Evolutionary conservation across 1,140 invertebrate species (phyloP).

Genomic region (Bombus superbus): DNA sequence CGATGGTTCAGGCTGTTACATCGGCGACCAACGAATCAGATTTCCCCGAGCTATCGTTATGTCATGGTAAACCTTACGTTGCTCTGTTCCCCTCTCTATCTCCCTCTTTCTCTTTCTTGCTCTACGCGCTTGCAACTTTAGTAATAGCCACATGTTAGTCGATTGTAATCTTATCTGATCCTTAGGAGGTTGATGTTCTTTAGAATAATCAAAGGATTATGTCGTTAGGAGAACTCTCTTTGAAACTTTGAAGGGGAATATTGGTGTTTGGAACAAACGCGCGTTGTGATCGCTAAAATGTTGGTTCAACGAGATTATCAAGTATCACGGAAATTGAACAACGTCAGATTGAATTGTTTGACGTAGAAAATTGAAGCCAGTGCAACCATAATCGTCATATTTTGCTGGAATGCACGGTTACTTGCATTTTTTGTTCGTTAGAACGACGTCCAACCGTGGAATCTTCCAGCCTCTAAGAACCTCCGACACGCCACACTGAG

Average conservation of each 20-base stretch:
- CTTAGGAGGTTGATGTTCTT: neutral
- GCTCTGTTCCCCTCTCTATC: neutral
- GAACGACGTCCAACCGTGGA: neutral
- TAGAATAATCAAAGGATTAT: neutral
- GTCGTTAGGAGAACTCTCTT: neutral
- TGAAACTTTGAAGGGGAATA: neutral
- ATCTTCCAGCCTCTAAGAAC: neutral
- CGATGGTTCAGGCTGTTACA: neutral
- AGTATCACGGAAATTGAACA: too few relatives aligned
- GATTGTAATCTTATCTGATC: neutral
- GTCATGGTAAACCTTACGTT: constrained; percentile 7
- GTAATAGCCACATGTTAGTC: neutral
- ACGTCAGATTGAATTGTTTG: too few relatives aligned
- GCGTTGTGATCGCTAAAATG: neutral
- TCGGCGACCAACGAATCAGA: neutral
- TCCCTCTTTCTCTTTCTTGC: neutral
- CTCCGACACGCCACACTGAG: neutral
- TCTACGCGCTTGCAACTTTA: neutral
- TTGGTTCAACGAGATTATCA: neutral
- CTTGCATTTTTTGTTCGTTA: neutral
- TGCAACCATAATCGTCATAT: too few relatives aligned
- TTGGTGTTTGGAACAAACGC: neutral
- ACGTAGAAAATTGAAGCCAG: too few relatives aligned
- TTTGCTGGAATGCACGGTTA: too few relatives aligned
- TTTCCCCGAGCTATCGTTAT: neutral